phyloP scores from a whole-genome alignment of 2,888 invertebrate species.

The Volucella inanis region DNA sequence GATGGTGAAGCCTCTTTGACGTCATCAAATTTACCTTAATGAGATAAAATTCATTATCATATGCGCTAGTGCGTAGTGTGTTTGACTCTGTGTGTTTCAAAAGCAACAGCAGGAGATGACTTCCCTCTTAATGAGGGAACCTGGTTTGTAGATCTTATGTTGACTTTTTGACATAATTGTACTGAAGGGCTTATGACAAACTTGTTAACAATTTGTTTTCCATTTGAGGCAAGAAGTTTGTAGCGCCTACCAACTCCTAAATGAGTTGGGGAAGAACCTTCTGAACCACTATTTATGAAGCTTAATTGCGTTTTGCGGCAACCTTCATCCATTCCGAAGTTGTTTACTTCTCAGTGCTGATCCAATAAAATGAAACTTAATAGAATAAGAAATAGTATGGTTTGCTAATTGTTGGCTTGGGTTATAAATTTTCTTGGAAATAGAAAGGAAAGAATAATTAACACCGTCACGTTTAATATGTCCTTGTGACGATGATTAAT shows the following conservation, averaged over 20 bases:
- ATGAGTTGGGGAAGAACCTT: neutral
- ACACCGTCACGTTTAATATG: slow-evolving; percentile 20
- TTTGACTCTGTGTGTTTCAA: neutral
- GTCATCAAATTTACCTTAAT: slow-evolving; percentile 62
- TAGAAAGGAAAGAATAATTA: slow-evolving; percentile 36
- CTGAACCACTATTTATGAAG: slow-evolving; percentile 27
- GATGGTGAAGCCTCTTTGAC: slow-evolving; percentile 48
- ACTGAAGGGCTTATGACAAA: slow-evolving; percentile 46
- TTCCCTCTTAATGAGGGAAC: slow-evolving; percentile 61
- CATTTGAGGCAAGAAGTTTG: slow-evolving; percentile 21
- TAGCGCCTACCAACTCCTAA: neutral
- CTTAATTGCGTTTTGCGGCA: slow-evolving; percentile 52
- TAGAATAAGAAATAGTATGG: slow-evolving; percentile 46
- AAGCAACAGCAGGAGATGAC: slow-evolving; percentile 62
- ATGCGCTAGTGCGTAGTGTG: neutral
- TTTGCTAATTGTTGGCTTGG: slow-evolving; percentile 42
- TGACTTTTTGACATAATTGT: slow-evolving; percentile 35
- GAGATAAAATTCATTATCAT: slow-evolving; percentile 68
- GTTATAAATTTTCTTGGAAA: slow-evolving; percentile 11
- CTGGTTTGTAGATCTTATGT: slow-evolving; percentile 40
- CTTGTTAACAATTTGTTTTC: slow-evolving; percentile 55
- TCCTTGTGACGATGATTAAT: slow-evolving; percentile 63
- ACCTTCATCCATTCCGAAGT: slow-evolving; percentile 22
- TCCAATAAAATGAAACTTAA: slow-evolving; percentile 54
- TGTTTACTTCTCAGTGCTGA: slow-evolving; percentile 30